Evolutionary conservation across 2,797 vertebrate genomes (phyloP), one percentile per base, ranked within the genome.

Genomic region (Labroides dimidiatus): DNA sequence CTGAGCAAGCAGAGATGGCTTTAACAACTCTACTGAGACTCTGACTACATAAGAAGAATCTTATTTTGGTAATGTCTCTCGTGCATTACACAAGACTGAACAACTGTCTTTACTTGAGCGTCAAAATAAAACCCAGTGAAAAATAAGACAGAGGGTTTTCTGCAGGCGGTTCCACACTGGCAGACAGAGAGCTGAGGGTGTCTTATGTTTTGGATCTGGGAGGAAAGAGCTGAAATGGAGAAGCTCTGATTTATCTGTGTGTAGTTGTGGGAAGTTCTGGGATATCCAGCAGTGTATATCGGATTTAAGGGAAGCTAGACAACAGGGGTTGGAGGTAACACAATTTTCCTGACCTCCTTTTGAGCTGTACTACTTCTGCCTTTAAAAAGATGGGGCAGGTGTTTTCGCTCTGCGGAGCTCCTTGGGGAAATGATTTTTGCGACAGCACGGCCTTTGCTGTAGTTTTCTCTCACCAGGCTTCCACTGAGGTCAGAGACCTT

Each of bases 381-480:
- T 50, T 68, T 33, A 33, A 36, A 57, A 49, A 21, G 10, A 49
- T 1, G 19, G 19, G 41, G 16, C 43, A 69, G 60, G 48, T 55
- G 36, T 55, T 61, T 52, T 19, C 37, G 41, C 51, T 20, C 66
- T 48, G 55, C 42, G 24, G 11, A 59, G 36, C 45, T 50, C 45
- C 45, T 57, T 20, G 3, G 53, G 27, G 23, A 30, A 44, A 51
- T 20, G n/a, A 16, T 27, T 36, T n/a, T 50, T 17, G 15, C 21
- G 33, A 23, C 10, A 36, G 14, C 36, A 42, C 19, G 16, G 33
- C 21, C 39, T 59, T 52, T 52, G 13, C 27, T 45, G 47, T 19
- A 16, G 19, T 44, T 16, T 11, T 4, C 55, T 68, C 20, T 43
- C 7, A 10, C 8, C 21, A 1, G n/a, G 20, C 49, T 47, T 42